Percentiles rank a stretch among this genome's conserved stretches.
Conservation (phyloP, 2,888 invertebrate species). For the Lithophane socia region DNA sequence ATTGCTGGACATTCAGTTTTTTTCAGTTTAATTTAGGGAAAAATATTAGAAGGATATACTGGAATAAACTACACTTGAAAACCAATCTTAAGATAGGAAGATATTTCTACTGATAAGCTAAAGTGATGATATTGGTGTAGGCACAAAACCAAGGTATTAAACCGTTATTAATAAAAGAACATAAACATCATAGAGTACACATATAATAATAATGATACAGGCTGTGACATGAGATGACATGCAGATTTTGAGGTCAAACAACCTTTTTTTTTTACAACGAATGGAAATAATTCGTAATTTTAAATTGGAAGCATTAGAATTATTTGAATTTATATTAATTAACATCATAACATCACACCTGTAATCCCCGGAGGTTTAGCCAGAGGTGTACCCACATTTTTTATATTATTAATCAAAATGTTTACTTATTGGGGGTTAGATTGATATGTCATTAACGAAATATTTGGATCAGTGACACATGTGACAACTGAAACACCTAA, state of each 20-base stretch:
- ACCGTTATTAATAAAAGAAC: background rate
- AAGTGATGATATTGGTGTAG: background rate
- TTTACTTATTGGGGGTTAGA: background rate
- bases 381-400: background rate
- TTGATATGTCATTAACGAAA: background rate
- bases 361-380: background rate
- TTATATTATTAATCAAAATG: background rate
- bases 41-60: background rate
- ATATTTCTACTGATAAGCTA: background rate
- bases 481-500: background rate
- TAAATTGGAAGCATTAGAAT: background rate
- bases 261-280: background rate
- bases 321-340: background rate
- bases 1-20: background rate
- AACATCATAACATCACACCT: background rate
- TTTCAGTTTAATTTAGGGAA: background rate
- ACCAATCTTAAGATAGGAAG: background rate
- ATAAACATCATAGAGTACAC: background rate
- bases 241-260: conserved; percentile 30
- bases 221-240: conserved; percentile 32
- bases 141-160: background rate
- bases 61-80: background rate
- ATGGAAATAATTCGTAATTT: background rate
- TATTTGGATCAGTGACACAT: conserved; percentile 13
- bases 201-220: background rate